These are phyloP conservation scores for Pterocles burchelli DNA, from an alignment of 2,113 vertebrate species.

Conservation along the genomic window DNA sequence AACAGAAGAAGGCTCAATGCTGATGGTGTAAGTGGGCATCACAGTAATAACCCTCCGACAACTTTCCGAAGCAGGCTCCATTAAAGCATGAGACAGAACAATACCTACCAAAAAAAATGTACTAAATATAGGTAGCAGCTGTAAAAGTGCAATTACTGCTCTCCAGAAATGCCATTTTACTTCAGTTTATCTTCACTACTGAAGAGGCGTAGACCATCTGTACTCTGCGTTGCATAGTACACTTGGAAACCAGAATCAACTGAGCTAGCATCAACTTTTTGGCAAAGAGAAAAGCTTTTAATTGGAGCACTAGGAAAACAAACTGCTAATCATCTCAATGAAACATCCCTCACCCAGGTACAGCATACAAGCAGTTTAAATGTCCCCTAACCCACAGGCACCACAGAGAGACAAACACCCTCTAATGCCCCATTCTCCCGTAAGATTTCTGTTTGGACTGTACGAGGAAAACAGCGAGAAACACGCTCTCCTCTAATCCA, in stretches of 20 bases:
- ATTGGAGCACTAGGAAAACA: slow-evolving; percentile 47
- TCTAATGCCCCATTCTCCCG: fast-evolving
- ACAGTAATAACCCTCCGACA: slow-evolving; percentile 31
- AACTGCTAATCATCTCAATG: slow-evolving; percentile 39
- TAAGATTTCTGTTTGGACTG: background rate
- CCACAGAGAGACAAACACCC: background rate
- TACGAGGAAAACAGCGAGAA: background rate
- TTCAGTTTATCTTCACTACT: slow-evolving; percentile 73
- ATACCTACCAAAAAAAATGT: slow-evolving; percentile 47
- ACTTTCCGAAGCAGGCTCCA: slow-evolving; percentile 49
- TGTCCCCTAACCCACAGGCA: background rate
- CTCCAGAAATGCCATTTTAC: slow-evolving; percentile 72
- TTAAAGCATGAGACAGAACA: slow-evolving; percentile 65
- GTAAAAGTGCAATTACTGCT: slow-evolving; percentile 69
- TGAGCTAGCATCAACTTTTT: slow-evolving; percentile 53
- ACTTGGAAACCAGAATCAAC: slow-evolving; percentile 52
- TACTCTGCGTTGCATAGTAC: slow-evolving; percentile 41
- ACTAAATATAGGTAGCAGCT: slow-evolving; percentile 73
- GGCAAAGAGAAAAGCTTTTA: slow-evolving; percentile 47
- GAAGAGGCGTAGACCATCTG: slow-evolving; percentile 57
- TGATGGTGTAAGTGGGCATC: slow-evolving; percentile 18
- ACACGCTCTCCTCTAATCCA: background rate
- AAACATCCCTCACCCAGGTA: slow-evolving; percentile 43
- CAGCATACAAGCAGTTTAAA: background rate
- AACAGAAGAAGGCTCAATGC: background rate